These are phyloP conservation scores for Mesorhabditis belari DNA, from an alignment of 2,888 invertebrate species.

Conservation along the genomic window DNA sequence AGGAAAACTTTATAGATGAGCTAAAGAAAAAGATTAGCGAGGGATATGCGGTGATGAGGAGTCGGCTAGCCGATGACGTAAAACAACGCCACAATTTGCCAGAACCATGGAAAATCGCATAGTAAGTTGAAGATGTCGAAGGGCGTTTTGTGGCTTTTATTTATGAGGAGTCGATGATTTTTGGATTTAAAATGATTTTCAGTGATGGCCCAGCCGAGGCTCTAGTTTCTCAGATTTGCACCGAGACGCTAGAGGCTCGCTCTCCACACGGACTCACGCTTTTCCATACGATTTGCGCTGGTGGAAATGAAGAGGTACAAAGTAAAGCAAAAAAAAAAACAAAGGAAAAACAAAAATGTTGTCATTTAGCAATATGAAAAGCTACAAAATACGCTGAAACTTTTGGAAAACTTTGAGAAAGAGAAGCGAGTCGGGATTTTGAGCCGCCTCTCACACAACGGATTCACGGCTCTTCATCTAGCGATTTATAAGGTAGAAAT, in stretches of 20 bases:
- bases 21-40: slow-evolving; percentile 58
- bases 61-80: slow-evolving; percentile 55
- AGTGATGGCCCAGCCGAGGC: slow-evolving; percentile 38
- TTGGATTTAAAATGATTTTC: slow-evolving; percentile 7
- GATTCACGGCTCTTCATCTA: slow-evolving; percentile 55
- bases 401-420: slow-evolving; percentile 13
- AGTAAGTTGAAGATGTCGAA: too few relatives aligned
- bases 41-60: slow-evolving; percentile 56
- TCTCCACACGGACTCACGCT: slow-evolving; percentile 40
- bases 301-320: slow-evolving; percentile 33
- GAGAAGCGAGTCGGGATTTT: slow-evolving; percentile 25
- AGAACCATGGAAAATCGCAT: slow-evolving; percentile 53
- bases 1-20: slow-evolving; percentile 53
- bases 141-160: slow-evolving; percentile 1
- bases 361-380: slow-evolving; percentile 2
- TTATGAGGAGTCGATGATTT: slow-evolving; percentile 32
- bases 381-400: background rate
- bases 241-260: slow-evolving; percentile 20
- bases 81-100: slow-evolving; percentile 41
- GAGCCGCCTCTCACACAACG: slow-evolving; percentile 45
- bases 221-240: slow-evolving; percentile 14
- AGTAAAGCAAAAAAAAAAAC: too few relatives aligned
- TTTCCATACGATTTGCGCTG: slow-evolving; percentile 45
- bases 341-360: too few relatives aligned
- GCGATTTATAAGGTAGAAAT: slow-evolving; percentile 55